Evolutionary conservation across 2,888 invertebrate species (phyloP).

Genomic region (Oligia fasciuncula): DNA sequence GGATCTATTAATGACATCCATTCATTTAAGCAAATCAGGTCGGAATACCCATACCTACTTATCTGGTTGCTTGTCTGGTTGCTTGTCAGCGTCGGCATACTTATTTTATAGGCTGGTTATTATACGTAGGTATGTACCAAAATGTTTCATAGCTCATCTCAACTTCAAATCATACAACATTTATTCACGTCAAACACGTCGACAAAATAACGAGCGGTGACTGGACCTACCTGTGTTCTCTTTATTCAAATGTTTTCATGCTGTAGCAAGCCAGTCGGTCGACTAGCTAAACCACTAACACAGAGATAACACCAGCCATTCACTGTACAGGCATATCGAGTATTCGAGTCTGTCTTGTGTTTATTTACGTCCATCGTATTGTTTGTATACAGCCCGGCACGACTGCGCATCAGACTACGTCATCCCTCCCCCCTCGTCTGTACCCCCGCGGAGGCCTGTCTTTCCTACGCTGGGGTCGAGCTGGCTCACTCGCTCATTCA

Average conservation of each 20-base stretch:
- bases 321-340: slow-evolving; percentile 79
- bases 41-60: slow-evolving; percentile 2
- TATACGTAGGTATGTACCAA: not conserved
- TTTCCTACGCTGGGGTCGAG: slow-evolving; percentile 85
- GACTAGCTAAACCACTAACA: slow-evolving; percentile 78
- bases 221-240: slow-evolving; percentile 37
- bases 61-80: slow-evolving; percentile 28
- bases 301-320: slow-evolving; percentile 82
- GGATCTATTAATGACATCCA: slow-evolving; percentile 7
- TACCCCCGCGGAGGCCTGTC: slow-evolving; percentile 83
- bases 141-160: slow-evolving; percentile 16
- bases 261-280: slow-evolving; percentile 71
- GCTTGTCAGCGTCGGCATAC: not conserved
- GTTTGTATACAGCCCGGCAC: slow-evolving; percentile 90
- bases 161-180: slow-evolving; percentile 14
- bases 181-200: slow-evolving; percentile 3
- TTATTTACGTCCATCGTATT: slow-evolving; percentile 90
- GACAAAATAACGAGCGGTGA: slow-evolving; percentile 19
- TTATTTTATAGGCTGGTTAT: not conserved
- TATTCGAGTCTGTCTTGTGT: slow-evolving; percentile 85
- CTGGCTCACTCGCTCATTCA: slow-evolving; percentile 88
- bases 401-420: slow-evolving; percentile 89
- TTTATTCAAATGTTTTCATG: slow-evolving; percentile 48
- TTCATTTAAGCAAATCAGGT: slow-evolving; percentile 9
- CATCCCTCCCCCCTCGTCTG: slow-evolving; percentile 80